A percentile compares a stretch with the other conserved stretches of the same genome.
These are phyloP conservation scores for Podilymbus podiceps DNA, from an alignment of 2,113 vertebrate genomes.

Conservation along the genomic window DNA sequence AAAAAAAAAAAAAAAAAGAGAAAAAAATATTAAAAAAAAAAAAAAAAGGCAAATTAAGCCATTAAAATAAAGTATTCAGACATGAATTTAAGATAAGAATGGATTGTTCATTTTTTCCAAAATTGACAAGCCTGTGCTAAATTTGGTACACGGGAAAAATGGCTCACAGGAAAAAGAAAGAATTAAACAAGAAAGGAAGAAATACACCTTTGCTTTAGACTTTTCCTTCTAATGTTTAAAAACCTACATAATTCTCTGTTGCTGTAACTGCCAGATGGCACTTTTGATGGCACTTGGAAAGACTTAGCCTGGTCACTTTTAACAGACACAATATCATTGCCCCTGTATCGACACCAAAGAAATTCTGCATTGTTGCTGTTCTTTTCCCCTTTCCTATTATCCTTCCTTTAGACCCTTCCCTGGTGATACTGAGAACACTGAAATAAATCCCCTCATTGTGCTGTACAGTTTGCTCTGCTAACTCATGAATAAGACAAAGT, in stretches of 20 bases:
- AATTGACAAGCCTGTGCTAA: background rate
- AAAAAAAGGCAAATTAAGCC: background rate
- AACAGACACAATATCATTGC: background rate
- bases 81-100: conserved; percentile 4
- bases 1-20: no score
- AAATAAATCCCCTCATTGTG: background rate
- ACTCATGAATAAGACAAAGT: background rate
- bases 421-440: background rate
- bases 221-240: background rate
- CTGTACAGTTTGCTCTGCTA: background rate
- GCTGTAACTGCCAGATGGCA: background rate
- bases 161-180: background rate
- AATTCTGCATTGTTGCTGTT: background rate
- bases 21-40: no score
- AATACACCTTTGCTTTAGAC: background rate
- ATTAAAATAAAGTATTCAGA: conserved; percentile 12
- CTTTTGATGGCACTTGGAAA: background rate
- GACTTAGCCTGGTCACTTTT: background rate
- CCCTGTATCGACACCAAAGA: background rate
- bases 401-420: background rate
- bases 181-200: conserved; percentile 20
- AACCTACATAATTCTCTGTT: background rate
- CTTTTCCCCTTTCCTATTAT: background rate
- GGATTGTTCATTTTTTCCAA: background rate
- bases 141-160: background rate